Percentiles rank a stretch among this genome's conserved stretches.
Conservation (phyloP, 2,888 invertebrate species). For the Germaria angustata region DNA sequence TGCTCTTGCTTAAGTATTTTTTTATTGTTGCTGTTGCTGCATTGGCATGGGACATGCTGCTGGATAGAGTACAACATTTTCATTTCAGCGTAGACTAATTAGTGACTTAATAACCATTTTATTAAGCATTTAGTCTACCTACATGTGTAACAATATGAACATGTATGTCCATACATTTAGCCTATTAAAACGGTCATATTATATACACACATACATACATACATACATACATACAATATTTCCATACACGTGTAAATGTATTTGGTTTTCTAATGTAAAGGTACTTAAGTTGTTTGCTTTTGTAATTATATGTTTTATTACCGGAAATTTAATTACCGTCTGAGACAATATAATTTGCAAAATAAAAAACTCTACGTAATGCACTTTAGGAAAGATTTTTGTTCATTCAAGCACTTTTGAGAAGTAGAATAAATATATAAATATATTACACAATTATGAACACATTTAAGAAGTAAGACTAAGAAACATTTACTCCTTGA, state of each 20-base stretch:
- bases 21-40: not conserved
- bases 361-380: conserved; percentile 14
- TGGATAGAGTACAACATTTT: not conserved
- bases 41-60: not conserved
- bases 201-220: not conserved
- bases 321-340: conserved; percentile 53
- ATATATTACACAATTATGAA: too few relatives aligned
- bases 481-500: too few relatives aligned
- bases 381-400: too few relatives aligned
- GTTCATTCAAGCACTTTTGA: not conserved
- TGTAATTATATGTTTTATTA: conserved; percentile 53
- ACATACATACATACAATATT: not conserved
- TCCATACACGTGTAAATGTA: not conserved
- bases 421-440: not conserved
- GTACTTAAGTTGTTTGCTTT: conserved; percentile 3
- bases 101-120: conserved; percentile 59
- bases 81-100: conserved; percentile 56
- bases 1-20: conserved; percentile 13
- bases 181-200: not conserved
- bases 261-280: conserved; percentile 29
- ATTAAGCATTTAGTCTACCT: conserved; percentile 28
- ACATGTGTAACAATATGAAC: not conserved
- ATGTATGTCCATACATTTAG: not conserved
- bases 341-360: conserved; percentile 30
- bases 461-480: too few relatives aligned